Evolutionary conservation across 2,888 invertebrate species (phyloP).

Genomic region (Silvanus unidentatus): DNA sequence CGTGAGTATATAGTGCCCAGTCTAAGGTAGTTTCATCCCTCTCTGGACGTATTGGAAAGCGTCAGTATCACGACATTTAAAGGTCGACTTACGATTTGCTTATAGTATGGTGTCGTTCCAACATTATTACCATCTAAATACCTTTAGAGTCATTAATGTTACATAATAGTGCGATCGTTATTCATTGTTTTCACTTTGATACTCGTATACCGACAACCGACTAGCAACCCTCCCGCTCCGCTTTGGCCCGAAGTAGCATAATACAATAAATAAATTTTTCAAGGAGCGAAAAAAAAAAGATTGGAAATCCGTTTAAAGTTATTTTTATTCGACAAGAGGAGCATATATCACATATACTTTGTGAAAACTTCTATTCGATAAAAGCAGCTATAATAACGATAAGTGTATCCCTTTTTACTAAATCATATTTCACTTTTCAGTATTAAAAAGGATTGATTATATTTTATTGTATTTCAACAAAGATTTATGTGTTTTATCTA

Average conservation of each 20-base stretch:
- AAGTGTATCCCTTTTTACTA: slow-evolving; percentile 17
- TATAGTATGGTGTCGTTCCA: slow-evolving; percentile 4
- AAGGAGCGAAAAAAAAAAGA: neutral
- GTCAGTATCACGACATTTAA: slow-evolving; percentile 36
- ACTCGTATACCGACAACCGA: too few species aligned
- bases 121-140: neutral
- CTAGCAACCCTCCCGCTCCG: too few species aligned
- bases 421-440: slow-evolving; percentile 14
- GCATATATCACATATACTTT: slow-evolving; percentile 15
- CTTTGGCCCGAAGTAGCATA: too few species aligned
- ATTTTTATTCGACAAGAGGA: slow-evolving; percentile 2
- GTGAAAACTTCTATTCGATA: slow-evolving; percentile 14
- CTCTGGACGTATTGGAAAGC: slow-evolving; percentile 10
- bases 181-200: too few species aligned
- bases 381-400: slow-evolving; percentile 17
- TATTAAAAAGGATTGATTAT: neutral
- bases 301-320: slow-evolving; percentile 3
- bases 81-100: slow-evolving; percentile 27
- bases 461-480: too few species aligned
- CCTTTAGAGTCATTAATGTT: neutral
- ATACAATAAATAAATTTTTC: too few species aligned
- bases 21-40: slow-evolving; percentile 6
- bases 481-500: too few species aligned
- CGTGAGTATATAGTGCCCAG: slow-evolving; percentile 15
- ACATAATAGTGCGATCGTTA: too few species aligned